phyloP scores from a whole-genome alignment of 2,888 invertebrate genomes.

The Quadroppia sp. region DNA sequence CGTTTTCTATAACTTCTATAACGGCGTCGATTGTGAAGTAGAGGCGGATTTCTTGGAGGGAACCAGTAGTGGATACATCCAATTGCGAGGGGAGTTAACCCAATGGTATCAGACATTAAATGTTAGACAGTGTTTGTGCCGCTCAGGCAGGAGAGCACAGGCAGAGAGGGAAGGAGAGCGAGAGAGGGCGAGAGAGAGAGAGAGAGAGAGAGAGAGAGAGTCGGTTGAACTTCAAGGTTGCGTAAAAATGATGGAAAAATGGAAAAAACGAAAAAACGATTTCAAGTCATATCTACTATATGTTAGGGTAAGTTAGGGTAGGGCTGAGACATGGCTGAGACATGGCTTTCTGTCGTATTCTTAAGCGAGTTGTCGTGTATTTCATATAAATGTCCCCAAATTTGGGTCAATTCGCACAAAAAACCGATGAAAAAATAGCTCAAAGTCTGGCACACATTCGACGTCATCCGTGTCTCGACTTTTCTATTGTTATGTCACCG shows the following conservation, averaged over 20 bases:
- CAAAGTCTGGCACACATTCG: slow-evolving; percentile 38
- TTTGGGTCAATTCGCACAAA: slow-evolving; percentile 34
- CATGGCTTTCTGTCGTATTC: slow-evolving; percentile 13
- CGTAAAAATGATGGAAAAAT: slow-evolving; percentile 34
- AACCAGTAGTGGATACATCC: slow-evolving; percentile 34
- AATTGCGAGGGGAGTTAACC: slow-evolving; percentile 36
- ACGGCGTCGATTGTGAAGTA: slow-evolving; percentile 7
- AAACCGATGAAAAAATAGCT: slow-evolving; percentile 21
- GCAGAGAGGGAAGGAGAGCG: slow-evolving; percentile 4
- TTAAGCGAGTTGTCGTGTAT: slow-evolving; percentile 27
- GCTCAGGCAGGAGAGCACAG: background rate
- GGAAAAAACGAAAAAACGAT: slow-evolving; percentile 23
- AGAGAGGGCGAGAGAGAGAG: slow-evolving; percentile 20
- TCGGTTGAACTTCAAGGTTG: slow-evolving; percentile 25
- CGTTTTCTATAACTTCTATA: slow-evolving; percentile 36
- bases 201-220: slow-evolving; percentile 19
- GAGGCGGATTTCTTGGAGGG: slow-evolving; percentile 37
- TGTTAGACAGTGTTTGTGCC: slow-evolving; percentile 9
- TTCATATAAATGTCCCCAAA: slow-evolving; percentile 31
- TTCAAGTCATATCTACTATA: background rate
- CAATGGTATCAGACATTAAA: slow-evolving; percentile 36
- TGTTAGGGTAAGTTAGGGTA: background rate
- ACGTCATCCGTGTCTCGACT: slow-evolving; percentile 38
- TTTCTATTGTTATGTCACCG: slow-evolving; percentile 37
- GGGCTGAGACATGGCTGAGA: background rate